Base-by-base conservation (phyloP, 2,888 invertebrate genomes). In the Erynnis tages region DNA sequence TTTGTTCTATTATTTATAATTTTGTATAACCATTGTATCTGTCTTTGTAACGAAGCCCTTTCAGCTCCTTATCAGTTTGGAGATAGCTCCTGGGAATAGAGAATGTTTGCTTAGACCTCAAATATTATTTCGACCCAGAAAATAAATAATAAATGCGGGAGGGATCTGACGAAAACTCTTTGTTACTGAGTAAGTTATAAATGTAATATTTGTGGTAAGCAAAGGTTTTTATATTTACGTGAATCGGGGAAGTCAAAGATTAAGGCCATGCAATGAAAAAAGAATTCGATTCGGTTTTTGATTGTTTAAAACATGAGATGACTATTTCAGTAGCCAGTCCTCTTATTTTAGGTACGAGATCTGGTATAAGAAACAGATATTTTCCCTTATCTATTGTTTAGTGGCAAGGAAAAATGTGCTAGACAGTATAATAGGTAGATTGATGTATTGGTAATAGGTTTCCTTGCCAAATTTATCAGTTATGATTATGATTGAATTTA, bases 121-220 rank as follows among this genome's bases (percentile, higher is more conserved):
- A 46, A 29, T 40, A 32, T 25, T 30, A 49, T 49, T 32, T 32
- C 32, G 8, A 40, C 37, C 6, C 14, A 5, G 40, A 41, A 41
- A 16, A 13, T 38, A 38, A 48, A 49, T 48, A 48, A 40, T 30
- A 48, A 48, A 48, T 30, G 11, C 30, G 6, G 23, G 10, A 14
- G 27, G 38, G 14, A 30, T 16, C 48, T 23, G 40, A 41, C 40
- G 23, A 30, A 40, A 49, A 32, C 11, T 32, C 32, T 25, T 32
- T 48, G 32, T 41, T 49, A 34, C 19, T 48, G 13, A 40, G 21
- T 14, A 23, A n/a, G 30, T 19, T 21, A 2, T 7, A 23, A 48
- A 23, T 49, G 13, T 40, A 41, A 49, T 41, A 41, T 30, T 48
- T 30, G 40, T 41, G 49, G 41, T 49, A 49, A 49, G 25, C 48